Evolutionary conservation across 1,140 invertebrate species (phyloP), one percentile per base, ranked within the genome.

Genomic region (Zaprionus ghesquierei): DNA sequence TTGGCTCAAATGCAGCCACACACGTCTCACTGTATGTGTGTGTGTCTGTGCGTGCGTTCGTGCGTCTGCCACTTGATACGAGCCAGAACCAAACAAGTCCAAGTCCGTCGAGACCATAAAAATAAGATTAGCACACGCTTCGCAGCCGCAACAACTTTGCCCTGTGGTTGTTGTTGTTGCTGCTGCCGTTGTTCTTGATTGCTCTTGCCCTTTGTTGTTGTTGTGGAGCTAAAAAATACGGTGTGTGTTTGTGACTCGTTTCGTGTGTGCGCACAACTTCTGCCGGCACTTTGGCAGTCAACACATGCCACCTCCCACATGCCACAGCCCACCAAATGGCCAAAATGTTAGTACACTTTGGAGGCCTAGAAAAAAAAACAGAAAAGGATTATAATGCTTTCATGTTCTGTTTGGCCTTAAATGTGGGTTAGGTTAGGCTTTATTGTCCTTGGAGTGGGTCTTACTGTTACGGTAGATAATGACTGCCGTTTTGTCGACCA

Each of bases 51-150:
- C 8, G 6, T 41, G 35, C 35, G 35, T 41, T n/a, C 35, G 35
- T 41, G 35, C 15, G 35, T 15, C 35, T 41, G n/a, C 13, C 63
- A 74, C 33, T 61, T 49, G 33, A 66, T 62, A 12, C 9, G 51
- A 69, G 65, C 56, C 29, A 41, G 56, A 65, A 75, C 87, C 73
- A 82, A 75, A 87, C 73, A 82, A 89, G 79, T 80, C 79, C 79
- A 80, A 77, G 72, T 71, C 69, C 84, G 69, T 75, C 61, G 79
- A 81, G 84, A 84, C 84, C 84, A 87, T 89, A 89, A 84, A 87
- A 87, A 89, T 87, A 84, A 89, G 82, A 87, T 81, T 87, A 87
- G 84, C 84, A 80, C 84, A 80, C 77, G 79, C 81, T 89, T 89
- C 79, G 44, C 66, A 74, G 73, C 58, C 44, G 61, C 53, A 69